Evolutionary conservation across 2,113 vertebrate species (phyloP), one percentile per base, ranked within the genome.

Genomic region (Galemys pyrenaicus): DNA sequence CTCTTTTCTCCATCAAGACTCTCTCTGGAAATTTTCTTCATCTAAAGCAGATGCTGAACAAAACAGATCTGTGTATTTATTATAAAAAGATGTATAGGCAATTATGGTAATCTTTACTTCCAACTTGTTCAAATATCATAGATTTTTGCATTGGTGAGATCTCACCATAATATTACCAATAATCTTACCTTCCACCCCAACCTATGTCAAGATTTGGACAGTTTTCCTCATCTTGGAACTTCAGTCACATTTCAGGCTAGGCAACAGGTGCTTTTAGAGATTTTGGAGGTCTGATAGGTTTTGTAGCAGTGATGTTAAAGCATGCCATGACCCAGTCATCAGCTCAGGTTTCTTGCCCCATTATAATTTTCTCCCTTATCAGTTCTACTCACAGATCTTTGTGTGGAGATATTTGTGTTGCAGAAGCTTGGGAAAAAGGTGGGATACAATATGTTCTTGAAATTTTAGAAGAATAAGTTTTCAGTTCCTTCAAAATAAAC

Each of bases 231-330:
- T 51, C 22, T 83, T 56, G 73, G 15, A 51, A 5, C 98, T 99
- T 99, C 98, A 98, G 98, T 98, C 98, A 98, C 99, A 99, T 98
- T 99, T 98, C 99, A 99, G 98, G 97, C 99, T 99, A 89, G 98
- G 98, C 98, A 99, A 99, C 98, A 99, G 97, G 15, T 98, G 98
- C 98, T 99, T 99, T 99, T 98, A 99, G 98, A 97, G 98, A 98
- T 96, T 99, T 99, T 88, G 98, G 98, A 71, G 98, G 54, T 22
- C 6, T 56, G 20, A 56, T 24, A 56, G 6, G 98, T 98, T 99
- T 99, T 94, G 98, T 98, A 95, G 99, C 98, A 75, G 98, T 99
- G 97, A 99, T 98, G 96, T 98, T 98, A 37, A 99, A 98, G 95
- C 98, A 99, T 97, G 98, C 98, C 98, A 12, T 39, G 32, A 28